Evolutionary conservation across 2,113 vertebrate genomes (phyloP).

Genomic region (Mystacornis crossleyi): DNA sequence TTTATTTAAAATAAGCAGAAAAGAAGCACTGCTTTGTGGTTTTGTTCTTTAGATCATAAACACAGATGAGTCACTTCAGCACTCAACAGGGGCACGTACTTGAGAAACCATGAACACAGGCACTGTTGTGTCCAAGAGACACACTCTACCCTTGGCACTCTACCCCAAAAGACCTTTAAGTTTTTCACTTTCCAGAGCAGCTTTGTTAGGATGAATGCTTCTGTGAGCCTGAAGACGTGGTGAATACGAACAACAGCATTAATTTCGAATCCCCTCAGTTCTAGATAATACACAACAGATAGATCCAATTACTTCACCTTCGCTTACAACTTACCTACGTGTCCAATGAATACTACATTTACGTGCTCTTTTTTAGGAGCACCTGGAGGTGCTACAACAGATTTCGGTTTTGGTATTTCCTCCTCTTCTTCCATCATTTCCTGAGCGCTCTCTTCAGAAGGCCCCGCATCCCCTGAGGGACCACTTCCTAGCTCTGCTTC

Average conservation of each 20-base stretch:
- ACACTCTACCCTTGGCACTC: background rate
- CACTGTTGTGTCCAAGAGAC: background rate
- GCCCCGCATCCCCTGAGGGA: conserved; percentile 74
- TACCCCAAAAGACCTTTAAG: background rate
- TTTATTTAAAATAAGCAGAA: background rate
- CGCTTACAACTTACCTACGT: conserved; percentile 85
- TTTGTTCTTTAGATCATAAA: background rate
- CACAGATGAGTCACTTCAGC: background rate
- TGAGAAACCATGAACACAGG: background rate
- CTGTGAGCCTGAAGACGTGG: background rate
- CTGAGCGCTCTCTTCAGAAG: conserved; percentile 76
- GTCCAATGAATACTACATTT: conserved; percentile 98
- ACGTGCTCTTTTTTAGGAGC: conserved; percentile 98
- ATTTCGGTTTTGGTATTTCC: conserved; percentile 89
- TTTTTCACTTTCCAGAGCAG: background rate
- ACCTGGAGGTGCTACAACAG: conserved; percentile 83
- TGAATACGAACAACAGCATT: background rate
- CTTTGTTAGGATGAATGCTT: background rate
- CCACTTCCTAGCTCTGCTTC: conserved; percentile 79
- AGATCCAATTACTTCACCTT: background rate
- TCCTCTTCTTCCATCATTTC: conserved; percentile 95
- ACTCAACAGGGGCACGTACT: background rate
- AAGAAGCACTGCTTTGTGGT: background rate
- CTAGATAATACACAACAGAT: background rate
- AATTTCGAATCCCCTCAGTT: background rate